Conservation (phyloP, 23 tunicate species). For the Clavelina lepadiformis region DNA sequence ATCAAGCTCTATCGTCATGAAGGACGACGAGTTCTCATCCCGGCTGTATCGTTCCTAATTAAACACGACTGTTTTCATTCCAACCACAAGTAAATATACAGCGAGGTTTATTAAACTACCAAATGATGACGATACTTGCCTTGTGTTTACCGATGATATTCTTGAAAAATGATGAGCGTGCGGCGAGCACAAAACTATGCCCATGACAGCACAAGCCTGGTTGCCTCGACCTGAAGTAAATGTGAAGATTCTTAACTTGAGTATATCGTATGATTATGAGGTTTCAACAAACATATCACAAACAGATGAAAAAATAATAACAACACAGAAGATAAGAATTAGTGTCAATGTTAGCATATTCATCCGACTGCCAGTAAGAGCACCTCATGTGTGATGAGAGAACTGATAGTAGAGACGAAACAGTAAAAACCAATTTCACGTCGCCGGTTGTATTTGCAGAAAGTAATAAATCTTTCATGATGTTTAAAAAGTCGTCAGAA, state of each 20-base stretch:
- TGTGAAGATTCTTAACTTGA: no score
- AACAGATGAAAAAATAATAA: no score
- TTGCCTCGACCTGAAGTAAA: constrained; percentile 22
- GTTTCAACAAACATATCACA: no score
- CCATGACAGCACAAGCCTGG: constrained; percentile 26
- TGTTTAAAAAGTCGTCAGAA: constrained; percentile 13
- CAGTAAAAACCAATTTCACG: constrained; percentile 7
- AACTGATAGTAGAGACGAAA: not conserved
- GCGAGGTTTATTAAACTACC: no score
- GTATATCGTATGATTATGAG: no score
- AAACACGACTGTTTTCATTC: no score
- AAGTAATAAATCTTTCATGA: constrained; percentile 34
- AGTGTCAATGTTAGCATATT: no score
- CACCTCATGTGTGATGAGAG: not conserved
- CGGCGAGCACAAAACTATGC: constrained; percentile 55
- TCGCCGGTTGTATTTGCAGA: constrained; percentile 37
- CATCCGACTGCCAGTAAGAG: no score
- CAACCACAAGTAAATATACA: no score
- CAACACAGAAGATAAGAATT: no score
- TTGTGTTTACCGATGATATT: constrained; percentile 21
- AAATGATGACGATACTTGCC: no score
- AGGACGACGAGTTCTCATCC: constrained; percentile 3
- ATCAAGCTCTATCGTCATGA: constrained; percentile 50
- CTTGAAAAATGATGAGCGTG: constrained; percentile 53
- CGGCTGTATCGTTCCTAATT: no score